Evolutionary conservation across 2,797 vertebrate species (phyloP).

Genomic region (Thunnus albacares): DNA sequence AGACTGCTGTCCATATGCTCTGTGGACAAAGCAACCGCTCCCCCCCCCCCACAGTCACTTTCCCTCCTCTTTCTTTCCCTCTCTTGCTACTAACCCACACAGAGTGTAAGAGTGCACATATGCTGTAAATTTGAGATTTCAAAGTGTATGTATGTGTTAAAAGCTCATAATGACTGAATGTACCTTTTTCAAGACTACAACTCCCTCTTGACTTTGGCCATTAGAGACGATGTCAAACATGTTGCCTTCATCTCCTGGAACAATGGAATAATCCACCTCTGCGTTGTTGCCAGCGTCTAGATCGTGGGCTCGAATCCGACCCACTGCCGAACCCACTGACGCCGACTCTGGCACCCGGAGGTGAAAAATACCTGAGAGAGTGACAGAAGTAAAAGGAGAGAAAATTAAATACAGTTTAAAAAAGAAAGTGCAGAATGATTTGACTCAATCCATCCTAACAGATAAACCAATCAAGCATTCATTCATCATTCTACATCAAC

Average conservation of each 20-base stretch:
- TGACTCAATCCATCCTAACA: background rate
- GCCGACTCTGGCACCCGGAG: conserved; percentile 85
- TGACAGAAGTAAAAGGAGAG: background rate
- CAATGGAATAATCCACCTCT: conserved; percentile 92
- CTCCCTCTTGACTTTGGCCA: conserved; percentile 89
- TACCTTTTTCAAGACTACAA: conserved; percentile 93
- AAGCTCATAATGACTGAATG: background rate
- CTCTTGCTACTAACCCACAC: too few species aligned
- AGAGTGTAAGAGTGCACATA: too few species aligned
- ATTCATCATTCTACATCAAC: background rate
- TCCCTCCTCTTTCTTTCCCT: too few species aligned
- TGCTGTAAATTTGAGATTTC: too few species aligned
- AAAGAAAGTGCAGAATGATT: background rate
- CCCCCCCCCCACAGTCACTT: too few species aligned
- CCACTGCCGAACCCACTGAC: conserved; percentile 88
- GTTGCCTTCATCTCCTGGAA: conserved; percentile 93
- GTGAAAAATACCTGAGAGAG: conserved; percentile 62
- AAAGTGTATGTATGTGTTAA: background rate
- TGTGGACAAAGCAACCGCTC: too few species aligned
- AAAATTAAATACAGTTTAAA: background rate
- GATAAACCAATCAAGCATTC: background rate
- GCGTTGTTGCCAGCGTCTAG: conserved; percentile 92
- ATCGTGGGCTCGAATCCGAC: conserved; percentile 92
- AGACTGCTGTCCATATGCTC: too few species aligned
- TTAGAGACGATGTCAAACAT: conserved; percentile 92